Evolutionary conservation across 2,888 invertebrate genomes (phyloP).

Genomic region (Hyalella azteca): DNA sequence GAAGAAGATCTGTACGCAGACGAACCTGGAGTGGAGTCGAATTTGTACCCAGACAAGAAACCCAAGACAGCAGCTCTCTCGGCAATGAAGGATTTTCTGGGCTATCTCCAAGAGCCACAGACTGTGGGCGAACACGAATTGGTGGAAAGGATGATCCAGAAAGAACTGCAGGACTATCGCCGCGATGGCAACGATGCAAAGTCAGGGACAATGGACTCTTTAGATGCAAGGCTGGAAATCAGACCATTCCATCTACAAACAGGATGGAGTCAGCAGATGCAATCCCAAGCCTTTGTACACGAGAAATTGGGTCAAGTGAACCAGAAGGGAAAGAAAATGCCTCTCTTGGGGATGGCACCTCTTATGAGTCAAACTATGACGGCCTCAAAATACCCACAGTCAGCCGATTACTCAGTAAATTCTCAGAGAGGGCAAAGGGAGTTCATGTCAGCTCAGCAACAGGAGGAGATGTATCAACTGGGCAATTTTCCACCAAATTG

Average conservation of each 20-base stretch:
- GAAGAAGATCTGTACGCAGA: background rate
- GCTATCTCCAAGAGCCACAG: background rate
- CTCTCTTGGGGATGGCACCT: background rate
- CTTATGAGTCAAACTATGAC: background rate
- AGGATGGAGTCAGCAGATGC: background rate
- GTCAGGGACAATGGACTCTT: background rate
- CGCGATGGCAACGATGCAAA: background rate
- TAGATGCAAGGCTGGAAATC: background rate
- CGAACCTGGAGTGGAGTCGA: background rate
- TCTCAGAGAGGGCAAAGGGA: background rate
- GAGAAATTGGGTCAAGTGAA: background rate
- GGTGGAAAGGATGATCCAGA: constrained; percentile 15
- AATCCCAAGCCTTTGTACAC: background rate
- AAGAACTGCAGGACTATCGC: background rate
- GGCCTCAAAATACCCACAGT: constrained; percentile 13
- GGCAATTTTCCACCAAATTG: background rate
- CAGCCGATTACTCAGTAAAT: background rate
- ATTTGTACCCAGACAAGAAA: background rate
- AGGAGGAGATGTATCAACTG: background rate
- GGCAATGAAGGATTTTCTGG: background rate
- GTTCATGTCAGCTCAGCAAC: background rate
- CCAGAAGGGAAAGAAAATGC: background rate
- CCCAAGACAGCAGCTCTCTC: background rate
- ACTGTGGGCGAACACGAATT: constrained; percentile 15
- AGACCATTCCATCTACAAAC: background rate